Conservation (phyloP, 2,113 vertebrate species). For the Acrocephalus kingi region DNA sequence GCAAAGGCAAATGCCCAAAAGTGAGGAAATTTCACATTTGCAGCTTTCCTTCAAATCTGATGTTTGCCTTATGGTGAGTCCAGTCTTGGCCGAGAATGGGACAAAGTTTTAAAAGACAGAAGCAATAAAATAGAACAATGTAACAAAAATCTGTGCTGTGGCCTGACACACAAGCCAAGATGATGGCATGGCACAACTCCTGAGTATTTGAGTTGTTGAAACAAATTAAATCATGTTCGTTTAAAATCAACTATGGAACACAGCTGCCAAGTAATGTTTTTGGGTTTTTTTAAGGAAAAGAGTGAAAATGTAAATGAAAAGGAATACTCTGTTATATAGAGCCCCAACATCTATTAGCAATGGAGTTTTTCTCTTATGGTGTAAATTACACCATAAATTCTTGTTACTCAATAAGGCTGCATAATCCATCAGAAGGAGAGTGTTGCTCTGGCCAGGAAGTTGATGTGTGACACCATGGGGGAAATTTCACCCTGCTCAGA, state of each 20-base stretch:
- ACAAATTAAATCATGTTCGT: not conserved
- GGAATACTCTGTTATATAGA: not conserved
- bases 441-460: not conserved
- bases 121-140: not conserved
- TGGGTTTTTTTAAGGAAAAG: not conserved
- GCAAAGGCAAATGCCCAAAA: not conserved
- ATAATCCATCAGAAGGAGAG: not conserved
- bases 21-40: not conserved
- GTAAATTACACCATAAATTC: not conserved
- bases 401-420: not conserved
- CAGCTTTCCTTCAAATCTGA: not conserved
- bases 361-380: not conserved
- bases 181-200: not conserved
- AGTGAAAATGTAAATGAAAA: not conserved
- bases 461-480: fast-evolving
- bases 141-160: not conserved
- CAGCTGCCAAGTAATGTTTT: not conserved
- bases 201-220: not conserved
- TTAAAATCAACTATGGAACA: not conserved
- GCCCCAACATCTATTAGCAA: not conserved
- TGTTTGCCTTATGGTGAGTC: not conserved
- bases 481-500: not conserved
- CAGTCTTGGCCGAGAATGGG: not conserved
- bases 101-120: not conserved
- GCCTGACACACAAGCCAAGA: not conserved